phyloP scores from a whole-genome alignment of 2,888 invertebrate genomes.

The Leucania comma region DNA sequence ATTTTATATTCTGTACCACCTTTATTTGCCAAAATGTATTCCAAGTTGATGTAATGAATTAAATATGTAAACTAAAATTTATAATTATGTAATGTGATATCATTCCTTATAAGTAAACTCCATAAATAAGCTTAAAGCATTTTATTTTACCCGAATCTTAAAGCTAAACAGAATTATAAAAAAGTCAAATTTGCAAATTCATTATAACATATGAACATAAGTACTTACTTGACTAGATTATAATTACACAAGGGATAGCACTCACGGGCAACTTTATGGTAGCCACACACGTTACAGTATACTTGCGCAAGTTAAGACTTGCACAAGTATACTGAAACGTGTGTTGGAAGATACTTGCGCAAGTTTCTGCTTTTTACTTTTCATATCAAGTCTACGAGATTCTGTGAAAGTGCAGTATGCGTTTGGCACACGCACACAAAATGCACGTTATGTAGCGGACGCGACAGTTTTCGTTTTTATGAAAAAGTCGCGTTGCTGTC shows the following conservation, averaged over 20 bases:
- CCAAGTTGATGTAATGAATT: background rate
- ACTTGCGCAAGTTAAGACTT: too few relatives aligned
- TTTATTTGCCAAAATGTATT: constrained; percentile 35
- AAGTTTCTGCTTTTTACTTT: too few relatives aligned
- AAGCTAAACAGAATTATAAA: background rate
- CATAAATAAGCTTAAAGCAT: background rate
- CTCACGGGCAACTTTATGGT: too few relatives aligned
- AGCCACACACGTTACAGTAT: too few relatives aligned
- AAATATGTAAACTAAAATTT: background rate
- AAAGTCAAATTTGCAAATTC: background rate
- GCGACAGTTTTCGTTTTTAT: too few relatives aligned
- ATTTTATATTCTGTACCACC: background rate
- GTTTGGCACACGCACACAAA: too few relatives aligned
- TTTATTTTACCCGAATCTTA: constrained; percentile 43
- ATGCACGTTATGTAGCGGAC: too few relatives aligned
- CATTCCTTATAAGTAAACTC: constrained; percentile 18
- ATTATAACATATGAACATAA: background rate
- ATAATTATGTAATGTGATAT: constrained; percentile 10
- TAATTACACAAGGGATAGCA: constrained; percentile 6
- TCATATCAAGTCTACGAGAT: too few relatives aligned
- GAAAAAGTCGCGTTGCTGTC: too few relatives aligned
- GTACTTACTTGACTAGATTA: constrained; percentile 43
- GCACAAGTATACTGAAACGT: too few relatives aligned
- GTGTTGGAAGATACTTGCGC: too few relatives aligned
- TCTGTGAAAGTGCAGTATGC: too few relatives aligned